Percentiles rank a stretch among this genome's conserved stretches.
phyloP scores from a whole-genome alignment of 2,113 vertebrate genomes.

The Phrynosoma blainvillii region DNA sequence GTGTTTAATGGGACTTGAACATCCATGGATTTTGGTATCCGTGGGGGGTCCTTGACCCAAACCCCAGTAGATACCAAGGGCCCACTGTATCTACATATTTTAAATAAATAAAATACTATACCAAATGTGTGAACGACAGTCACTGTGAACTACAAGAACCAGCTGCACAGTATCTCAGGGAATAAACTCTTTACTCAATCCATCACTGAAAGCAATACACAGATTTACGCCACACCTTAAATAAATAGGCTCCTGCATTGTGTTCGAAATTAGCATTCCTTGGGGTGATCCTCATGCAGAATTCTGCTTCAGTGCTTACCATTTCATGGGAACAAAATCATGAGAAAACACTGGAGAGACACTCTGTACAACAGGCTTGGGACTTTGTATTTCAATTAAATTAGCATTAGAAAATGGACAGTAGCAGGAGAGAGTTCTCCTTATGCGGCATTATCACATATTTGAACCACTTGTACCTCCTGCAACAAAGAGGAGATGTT shows the following conservation, averaged over 20 bases:
- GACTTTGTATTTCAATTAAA: background rate
- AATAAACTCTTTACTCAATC: conserved; percentile 1
- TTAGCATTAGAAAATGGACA: background rate
- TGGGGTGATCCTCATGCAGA: conserved; percentile 21
- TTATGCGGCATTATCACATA: background rate
- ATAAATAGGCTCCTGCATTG: conserved; percentile 52
- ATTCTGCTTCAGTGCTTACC: conserved; percentile 50
- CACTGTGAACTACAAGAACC: no score
- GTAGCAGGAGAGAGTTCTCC: background rate
- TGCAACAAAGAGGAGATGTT: background rate
- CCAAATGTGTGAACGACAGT: no score
- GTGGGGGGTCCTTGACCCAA: no score
- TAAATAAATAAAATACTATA: no score
- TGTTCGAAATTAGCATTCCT: conserved; percentile 44
- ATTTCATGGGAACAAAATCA: background rate
- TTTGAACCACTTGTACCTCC: no score
- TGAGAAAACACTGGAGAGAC: background rate
- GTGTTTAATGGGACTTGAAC: no score
- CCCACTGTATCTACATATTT: no score
- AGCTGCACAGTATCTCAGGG: background rate
- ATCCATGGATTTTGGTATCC: no score
- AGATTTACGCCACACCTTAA: conserved; percentile 8
- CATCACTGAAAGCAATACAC: conserved; percentile 32
- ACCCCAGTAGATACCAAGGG: no score
- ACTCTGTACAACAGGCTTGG: background rate